Percentiles rank a stretch among this genome's conserved stretches.
Conservation (phyloP, 2,888 invertebrate genomes). For the Phoenoteleia sp. region DNA sequence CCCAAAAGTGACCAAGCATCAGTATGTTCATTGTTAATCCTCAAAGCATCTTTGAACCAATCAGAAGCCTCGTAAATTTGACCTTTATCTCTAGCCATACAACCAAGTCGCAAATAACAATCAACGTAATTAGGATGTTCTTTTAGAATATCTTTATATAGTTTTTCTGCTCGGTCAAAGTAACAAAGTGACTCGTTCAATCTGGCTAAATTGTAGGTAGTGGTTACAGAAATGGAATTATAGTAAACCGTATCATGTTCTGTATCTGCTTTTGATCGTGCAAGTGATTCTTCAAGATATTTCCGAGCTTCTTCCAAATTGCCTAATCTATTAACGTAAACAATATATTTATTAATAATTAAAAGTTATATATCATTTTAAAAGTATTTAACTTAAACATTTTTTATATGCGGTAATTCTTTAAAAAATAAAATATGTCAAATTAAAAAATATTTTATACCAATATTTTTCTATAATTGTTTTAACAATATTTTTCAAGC, state of each 20-base stretch:
- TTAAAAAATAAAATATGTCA: no score
- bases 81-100: slow-evolving; percentile 99
- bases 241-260: slow-evolving; percentile 98
- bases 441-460: no score
- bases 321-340: no score
- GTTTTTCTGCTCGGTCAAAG: slow-evolving; percentile 97
- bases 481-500: no score
- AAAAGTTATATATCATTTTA: no score
- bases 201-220: slow-evolving; percentile 98
- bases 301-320: slow-evolving; percentile 95
- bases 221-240: slow-evolving; percentile 98
- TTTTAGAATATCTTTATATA: slow-evolving; percentile 98
- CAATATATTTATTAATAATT: no score
- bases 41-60: slow-evolving; percentile 99
- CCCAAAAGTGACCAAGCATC: slow-evolving; percentile 99
- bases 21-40: slow-evolving; percentile 98
- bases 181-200: slow-evolving; percentile 97
- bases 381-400: no score
- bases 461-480: no score
- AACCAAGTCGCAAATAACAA: slow-evolving; percentile 96
- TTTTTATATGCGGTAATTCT: no score
- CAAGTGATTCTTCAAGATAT: slow-evolving; percentile 95
- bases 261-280: slow-evolving; percentile 93
- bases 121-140: slow-evolving; percentile 99
- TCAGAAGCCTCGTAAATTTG: slow-evolving; percentile 99